phyloP scores from a whole-genome alignment of 2,113 vertebrate species.

The Bubo bubo region DNA sequence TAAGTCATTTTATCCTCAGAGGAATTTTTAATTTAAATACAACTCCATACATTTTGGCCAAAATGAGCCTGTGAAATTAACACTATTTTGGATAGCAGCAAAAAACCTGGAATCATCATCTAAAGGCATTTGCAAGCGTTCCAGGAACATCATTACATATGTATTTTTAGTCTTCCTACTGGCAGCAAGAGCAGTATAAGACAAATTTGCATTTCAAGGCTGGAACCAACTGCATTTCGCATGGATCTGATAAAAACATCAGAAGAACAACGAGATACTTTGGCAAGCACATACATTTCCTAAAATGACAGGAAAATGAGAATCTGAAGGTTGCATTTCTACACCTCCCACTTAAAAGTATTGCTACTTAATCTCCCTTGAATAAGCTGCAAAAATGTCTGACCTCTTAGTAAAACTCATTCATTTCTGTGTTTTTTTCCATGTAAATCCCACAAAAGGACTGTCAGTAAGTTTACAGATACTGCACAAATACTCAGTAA shows the following conservation, averaged over 20 bases:
- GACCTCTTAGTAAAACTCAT: not conserved
- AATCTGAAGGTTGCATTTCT: constrained; percentile 25
- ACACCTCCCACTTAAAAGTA: not conserved
- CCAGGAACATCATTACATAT: constrained; percentile 64
- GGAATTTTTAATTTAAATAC: not conserved
- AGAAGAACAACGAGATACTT: constrained; percentile 46
- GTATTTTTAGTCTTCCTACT: constrained; percentile 66
- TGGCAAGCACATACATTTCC: not conserved
- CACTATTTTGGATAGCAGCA: constrained; percentile 16
- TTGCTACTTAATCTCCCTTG: not conserved
- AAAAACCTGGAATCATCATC: constrained; percentile 17
- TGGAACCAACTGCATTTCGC: constrained; percentile 38
- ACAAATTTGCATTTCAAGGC: constrained; percentile 62
- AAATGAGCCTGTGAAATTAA: constrained; percentile 25
- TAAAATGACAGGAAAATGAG: constrained; percentile 7
- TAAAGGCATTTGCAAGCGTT: constrained; percentile 50
- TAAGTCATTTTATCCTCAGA: not conserved
- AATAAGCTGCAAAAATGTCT: not conserved
- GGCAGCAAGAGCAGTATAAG: constrained; percentile 49
- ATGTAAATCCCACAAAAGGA: not conserved
- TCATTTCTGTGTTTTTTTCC: not conserved
- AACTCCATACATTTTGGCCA: not conserved
- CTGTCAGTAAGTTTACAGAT: not conserved
- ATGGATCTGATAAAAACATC: constrained; percentile 63
- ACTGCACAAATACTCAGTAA: not conserved